Evolutionary conservation across 2,888 invertebrate genomes (phyloP), one percentile per base, ranked within the genome.

Genomic region (Chydorus sphaericus): DNA sequence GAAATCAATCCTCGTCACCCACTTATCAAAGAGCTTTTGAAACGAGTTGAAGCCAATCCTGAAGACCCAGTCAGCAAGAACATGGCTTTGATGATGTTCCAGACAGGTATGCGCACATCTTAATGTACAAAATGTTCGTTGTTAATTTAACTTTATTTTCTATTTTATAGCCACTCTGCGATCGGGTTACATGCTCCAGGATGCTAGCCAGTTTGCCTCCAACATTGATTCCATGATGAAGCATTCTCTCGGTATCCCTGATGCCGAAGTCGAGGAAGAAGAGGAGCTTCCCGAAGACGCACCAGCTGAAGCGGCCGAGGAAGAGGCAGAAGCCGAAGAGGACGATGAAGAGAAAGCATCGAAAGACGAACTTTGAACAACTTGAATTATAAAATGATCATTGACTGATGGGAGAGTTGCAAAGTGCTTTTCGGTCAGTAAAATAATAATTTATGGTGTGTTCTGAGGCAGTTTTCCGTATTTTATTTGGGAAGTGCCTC

Each of bases 1-100:
- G 98, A 99, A 77, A 83, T 98, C 64, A 98, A 98, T 75, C 94
- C 97, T 39, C 78, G 91, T 54, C 98, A 98, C 78, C 97, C 98
- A 26, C 76, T 98, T 52, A 83, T 98, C 66, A 83, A 84, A 63
- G 94, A 96, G 73, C 76, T 98, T 61, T 75, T 94, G 67, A 80
- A 83, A 30, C 78, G 90, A 64, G 84, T 96, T 20, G 78, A 78
- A 60, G 77, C 81, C 59, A 85, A 89, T 69, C 77, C 83, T 44
- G 79, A 80, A 36, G 90, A 92, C 70, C 74, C 78, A 14, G 77
- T 76, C 2, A 88, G 92, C 11, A 81, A 82, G 67, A 82, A 85
- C 57, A 88, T 90, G 70, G 92, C 94, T 8, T 64, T 80, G 58
- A 85, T 94, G 75, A 81, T 98, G 77, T 89, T 86, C 76, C 82